Base-by-base conservation (phyloP, 1,140 invertebrate species). In the Ceratina calcarata region DNA sequence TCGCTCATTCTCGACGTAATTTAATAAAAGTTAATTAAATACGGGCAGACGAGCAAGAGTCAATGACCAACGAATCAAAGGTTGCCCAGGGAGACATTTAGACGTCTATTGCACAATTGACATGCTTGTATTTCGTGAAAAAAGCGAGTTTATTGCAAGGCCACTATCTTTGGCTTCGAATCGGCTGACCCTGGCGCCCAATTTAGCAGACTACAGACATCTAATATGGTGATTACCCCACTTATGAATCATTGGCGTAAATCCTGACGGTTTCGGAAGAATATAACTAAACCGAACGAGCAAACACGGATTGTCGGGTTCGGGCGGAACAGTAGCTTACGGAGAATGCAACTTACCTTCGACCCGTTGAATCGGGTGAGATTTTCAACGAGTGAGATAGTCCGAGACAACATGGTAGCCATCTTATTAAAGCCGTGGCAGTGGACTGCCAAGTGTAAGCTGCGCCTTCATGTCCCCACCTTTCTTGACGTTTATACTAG, bases 371-470 rank as follows among this genome's bases (percentile, higher is more conserved):
- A 94, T 57, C 95, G 91, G 81, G 94, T 91, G 62, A 95, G 87
- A 90, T 92, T 94, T 92, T 96, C 95, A 78, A 94, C 94, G 89
- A 96, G 91, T 91, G 93, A 92, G 89, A 95, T 88, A 85, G 94
- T 93, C 89, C 95, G 94, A 89, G 94, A 94, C 89, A 96, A 94
- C 93, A 96, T 94, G 88, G 94, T 95, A 92, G 95, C 95, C 95
- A 95, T 95, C 94, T 95, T 95, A 91, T 65, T 83, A 71, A 83
- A 83, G 75, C 80, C 76, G 76, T 87, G 72, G 86, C 84, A 81
- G 84, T 89, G 81, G 80, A 90, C 88, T 90, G 87, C 80, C 51
- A 85, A 83, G 49, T 66, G 68, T 78, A 64, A 74, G 78, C 55
- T 79, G 77, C 66, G 79, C 65, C 70, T 84, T 88, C 85, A 61